Conservation (phyloP, 1,140 invertebrate genomes). For the Melitaea cinxia region DNA sequence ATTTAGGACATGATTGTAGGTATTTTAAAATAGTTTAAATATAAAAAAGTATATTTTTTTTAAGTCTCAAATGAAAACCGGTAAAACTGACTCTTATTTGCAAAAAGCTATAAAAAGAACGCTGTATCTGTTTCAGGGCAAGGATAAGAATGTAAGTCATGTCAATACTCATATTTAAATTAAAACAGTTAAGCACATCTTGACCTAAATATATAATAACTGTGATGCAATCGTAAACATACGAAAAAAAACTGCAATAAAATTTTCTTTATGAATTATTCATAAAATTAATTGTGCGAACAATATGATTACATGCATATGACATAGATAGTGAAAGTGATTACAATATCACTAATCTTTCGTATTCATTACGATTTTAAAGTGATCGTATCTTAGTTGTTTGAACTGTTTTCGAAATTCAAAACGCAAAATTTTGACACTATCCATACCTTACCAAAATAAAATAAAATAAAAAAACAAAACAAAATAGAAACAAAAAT, state of each 20-base stretch:
- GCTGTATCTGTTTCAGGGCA: neutral
- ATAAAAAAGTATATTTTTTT: too few relatives aligned
- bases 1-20: too few relatives aligned
- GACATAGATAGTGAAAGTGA: constrained; percentile 55
- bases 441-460: constrained; percentile 8
- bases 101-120: neutral
- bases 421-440: constrained; percentile 31
- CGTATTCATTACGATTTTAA: constrained; percentile 12
- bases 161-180: neutral
- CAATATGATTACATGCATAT: constrained; percentile 47
- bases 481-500: constrained; percentile 40
- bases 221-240: constrained; percentile 20
- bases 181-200: neutral
- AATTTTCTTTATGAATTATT: constrained; percentile 50
- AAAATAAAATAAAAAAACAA: constrained; percentile 24
- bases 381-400: neutral
- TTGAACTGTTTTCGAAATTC: constrained; percentile 9
- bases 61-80: too few relatives aligned
- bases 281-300: constrained; percentile 39
- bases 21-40: too few relatives aligned
- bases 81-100: too few relatives aligned
- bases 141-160: neutral
- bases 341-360: constrained; percentile 30
- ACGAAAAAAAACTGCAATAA: constrained; percentile 23
- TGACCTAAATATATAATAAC: constrained; percentile 19